Base-by-base conservation (phyloP, 1,140 invertebrate species). In the Dinoponera quadriceps region DNA sequence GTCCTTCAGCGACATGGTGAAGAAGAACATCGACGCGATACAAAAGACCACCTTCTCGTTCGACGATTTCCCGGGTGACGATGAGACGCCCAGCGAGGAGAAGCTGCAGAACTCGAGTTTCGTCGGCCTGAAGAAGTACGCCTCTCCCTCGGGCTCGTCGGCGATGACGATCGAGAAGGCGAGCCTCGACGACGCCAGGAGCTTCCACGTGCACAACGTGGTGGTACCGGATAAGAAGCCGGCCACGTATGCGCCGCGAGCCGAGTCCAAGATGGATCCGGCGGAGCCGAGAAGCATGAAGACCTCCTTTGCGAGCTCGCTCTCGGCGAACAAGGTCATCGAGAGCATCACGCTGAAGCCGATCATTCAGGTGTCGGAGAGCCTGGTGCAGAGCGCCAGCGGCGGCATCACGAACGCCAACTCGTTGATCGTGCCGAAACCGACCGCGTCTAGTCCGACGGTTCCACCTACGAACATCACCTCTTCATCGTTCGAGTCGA, bases 81-180 rank as follows among this genome's bases (percentile, higher is more conserved):
- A 91, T 0, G 93, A 94, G 7, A 48, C 85, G 0, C 90, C 90
- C 0, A 92, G 87, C 68, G 94, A 94, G 55, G 93, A 94, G 3
- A 94, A 94, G 33, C 75, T 94, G 0, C 94, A 94, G 48, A 94
- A 94, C 82, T 92, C 92, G 9, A 94, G 90, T 11, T 94, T 89
- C 82, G 85, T 94, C 38, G 91, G 93, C 25, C 86, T 83, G 0
- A 91, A 93, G 14, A 93, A 91, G 38, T 92, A 91, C 38, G 84
- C 85, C 0, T 63, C 88, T 7, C 85, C 88, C 20, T 55, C 84
- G 11, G 89, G 85, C 59, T 54, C 84, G 5, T 72, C 90, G 0
- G 54, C 63, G 11, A 88, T 88, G 68, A 86, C 72, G 0, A 87
- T 89, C 25, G 88, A 87, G n/a, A 83, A 89, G 51, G 86, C 91